Evolutionary conservation across 2,888 invertebrate genomes (phyloP), one percentile per base, ranked within the genome.

Genomic region (Pseudoips prasinana): DNA sequence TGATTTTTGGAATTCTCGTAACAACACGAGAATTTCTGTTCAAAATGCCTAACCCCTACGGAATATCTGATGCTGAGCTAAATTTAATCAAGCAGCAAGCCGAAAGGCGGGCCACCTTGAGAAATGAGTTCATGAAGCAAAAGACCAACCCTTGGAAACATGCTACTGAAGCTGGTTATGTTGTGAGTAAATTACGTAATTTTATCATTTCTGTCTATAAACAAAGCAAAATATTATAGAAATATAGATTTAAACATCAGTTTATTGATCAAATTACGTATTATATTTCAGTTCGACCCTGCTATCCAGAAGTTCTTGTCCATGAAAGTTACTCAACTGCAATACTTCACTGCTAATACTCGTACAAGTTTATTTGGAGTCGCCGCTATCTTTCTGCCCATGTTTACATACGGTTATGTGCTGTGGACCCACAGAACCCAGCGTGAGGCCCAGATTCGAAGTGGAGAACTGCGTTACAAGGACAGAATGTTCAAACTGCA

Each of bases 231-330:
- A 18, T 18, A 18, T 18, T 3, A 5, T 18, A 5, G 7, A 20
- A 20, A 20, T n/a, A 5, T 7, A 20, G 7, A 7, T 7, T 20
- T n/a, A 18, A 18, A 18, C 3, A 18, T 18, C 6, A n/a, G n/a
- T 18, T 5, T 6, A 18, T 18, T 18, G 6, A 3, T 5, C 18
- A 18, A 3, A 18, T 18, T 18, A 18, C 6, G 6, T 6, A 35
- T 18, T 25, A 63, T 58, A 56, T 91, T 91, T 50, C 80, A 97
- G 97, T 94, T 96, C 72, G 97, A 97, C 76, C 82, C 93, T n/a
- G 94, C 92, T 6, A 50, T 96, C 1, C 92, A 94, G 59, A 91
- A 95, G 31, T 95, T 91, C 66, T 85, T 92, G 66, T 91, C 96
- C 0, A 91, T 95, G 92, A 91, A 91, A 71, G 91, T 90, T 0